These are phyloP conservation scores for Heteromormyrus szaboi DNA, from an alignment of 2,797 vertebrate genomes.

Conservation along the genomic window DNA sequence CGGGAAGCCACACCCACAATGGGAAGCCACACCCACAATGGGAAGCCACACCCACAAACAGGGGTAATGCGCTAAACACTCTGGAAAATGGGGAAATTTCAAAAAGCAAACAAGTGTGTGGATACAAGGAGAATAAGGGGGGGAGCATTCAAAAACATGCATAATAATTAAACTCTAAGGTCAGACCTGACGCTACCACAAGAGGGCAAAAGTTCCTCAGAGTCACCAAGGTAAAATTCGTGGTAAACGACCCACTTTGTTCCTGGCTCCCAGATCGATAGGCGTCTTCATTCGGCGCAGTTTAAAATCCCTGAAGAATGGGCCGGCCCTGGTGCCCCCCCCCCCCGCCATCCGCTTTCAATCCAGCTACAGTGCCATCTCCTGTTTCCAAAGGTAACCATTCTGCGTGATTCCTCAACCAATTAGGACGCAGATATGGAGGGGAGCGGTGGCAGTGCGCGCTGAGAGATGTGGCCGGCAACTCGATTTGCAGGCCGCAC, in stretches of 20 bases:
- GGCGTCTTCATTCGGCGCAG: constrained; percentile 8
- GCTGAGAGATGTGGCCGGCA: constrained; percentile 59
- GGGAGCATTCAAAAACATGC: not conserved
- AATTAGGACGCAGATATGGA: constrained; percentile 58
- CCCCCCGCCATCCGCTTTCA: constrained; percentile 45
- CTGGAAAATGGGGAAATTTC: not conserved
- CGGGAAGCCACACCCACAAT: not conserved
- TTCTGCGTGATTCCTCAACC: constrained; percentile 59
- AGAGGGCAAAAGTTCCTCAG: not conserved
- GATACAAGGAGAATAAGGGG: not conserved
- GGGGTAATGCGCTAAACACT: not conserved
- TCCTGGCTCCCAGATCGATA: constrained; percentile 39
- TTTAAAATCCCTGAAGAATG: constrained; percentile 11
- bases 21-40: not conserved
- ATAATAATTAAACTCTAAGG: not conserved
- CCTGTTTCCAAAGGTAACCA: constrained; percentile 52
- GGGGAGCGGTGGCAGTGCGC: constrained; percentile 51
- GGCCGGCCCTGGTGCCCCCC: not conserved
- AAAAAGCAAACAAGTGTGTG: not conserved
- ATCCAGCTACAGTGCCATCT: constrained; percentile 36
- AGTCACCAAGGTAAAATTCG: not conserved
- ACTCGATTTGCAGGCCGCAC: constrained; percentile 54
- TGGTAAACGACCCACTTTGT: not conserved
- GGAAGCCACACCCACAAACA: not conserved
- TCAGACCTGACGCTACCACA: too few species aligned